Conservation (phyloP, 2,113 vertebrate genomes). For the Bathybates hornii region DNA sequence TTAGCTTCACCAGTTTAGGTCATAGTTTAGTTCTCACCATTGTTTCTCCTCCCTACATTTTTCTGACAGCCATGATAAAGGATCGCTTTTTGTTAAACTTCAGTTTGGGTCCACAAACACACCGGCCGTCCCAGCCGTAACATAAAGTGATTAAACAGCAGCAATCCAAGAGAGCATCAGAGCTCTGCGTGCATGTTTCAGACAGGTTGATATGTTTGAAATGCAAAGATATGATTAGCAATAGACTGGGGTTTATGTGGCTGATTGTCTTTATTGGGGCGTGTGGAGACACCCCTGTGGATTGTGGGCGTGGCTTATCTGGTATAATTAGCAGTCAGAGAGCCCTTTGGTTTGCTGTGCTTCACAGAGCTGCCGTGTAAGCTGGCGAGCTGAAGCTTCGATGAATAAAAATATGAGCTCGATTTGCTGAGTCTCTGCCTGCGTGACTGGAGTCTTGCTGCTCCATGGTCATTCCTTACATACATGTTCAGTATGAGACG, state of each 20-base stretch:
- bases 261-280: neutral
- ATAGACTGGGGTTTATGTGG: neutral
- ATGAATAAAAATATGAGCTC: neutral
- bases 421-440: neutral
- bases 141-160: neutral
- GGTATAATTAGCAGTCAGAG: neutral
- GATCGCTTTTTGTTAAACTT: neutral
- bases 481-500: neutral
- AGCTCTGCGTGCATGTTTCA: accelerated
- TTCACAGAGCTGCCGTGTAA: neutral
- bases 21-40: neutral
- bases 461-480: neutral
- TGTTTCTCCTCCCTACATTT: neutral
- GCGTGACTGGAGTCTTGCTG: neutral
- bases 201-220: neutral
- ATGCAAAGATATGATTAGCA: neutral
- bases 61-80: neutral
- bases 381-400: neutral
- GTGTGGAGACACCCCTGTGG: neutral
- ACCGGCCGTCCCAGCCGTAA: accelerated
- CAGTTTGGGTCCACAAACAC: neutral
- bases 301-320: neutral
- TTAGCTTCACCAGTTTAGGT: neutral
- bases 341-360: neutral
- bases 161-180: neutral